A percentile compares a stretch with the other conserved stretches of the same genome.
These are phyloP conservation scores for Ptilonorhynchus violaceus DNA, from an alignment of 2,113 vertebrate genomes.

Conservation along the genomic window DNA sequence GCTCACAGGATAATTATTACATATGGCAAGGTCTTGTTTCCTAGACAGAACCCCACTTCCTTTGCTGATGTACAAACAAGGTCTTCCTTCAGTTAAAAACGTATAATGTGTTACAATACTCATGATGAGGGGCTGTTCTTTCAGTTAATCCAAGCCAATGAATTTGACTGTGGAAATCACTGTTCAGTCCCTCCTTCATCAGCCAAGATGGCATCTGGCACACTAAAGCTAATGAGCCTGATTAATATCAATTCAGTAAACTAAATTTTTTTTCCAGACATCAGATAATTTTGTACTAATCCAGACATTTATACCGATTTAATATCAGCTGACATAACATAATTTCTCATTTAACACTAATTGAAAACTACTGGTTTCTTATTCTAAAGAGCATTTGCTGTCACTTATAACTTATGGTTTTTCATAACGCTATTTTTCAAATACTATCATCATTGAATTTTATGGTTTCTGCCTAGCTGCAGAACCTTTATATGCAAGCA, in stretches of 20 bases:
- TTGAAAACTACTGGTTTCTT: conserved; percentile 36
- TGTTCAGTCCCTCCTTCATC: not conserved
- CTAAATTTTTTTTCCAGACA: not conserved
- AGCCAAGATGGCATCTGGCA: conserved; percentile 34
- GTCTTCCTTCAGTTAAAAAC: not conserved
- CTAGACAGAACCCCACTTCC: not conserved
- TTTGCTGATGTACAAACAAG: not conserved
- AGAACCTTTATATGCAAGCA: not conserved
- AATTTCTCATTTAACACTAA: conserved; percentile 39
- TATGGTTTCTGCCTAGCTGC: not conserved
- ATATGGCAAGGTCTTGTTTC: not conserved
- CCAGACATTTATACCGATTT: not conserved
- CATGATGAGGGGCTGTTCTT: not conserved
- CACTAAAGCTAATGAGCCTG: not conserved
- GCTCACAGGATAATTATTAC: not conserved
- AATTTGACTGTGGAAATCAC: not conserved
- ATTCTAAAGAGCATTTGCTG: conserved; percentile 17
- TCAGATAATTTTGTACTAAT: conserved; percentile 24
- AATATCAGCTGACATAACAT: conserved; percentile 13
- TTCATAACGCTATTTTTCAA: not conserved
- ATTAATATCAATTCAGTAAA: conserved; percentile 23
- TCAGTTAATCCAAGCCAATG: not conserved
- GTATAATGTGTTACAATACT: not conserved
- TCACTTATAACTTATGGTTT: not conserved
- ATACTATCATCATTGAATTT: not conserved